Conservation (phyloP, 2,888 invertebrate genomes). For the Serrognathus titanus region DNA sequence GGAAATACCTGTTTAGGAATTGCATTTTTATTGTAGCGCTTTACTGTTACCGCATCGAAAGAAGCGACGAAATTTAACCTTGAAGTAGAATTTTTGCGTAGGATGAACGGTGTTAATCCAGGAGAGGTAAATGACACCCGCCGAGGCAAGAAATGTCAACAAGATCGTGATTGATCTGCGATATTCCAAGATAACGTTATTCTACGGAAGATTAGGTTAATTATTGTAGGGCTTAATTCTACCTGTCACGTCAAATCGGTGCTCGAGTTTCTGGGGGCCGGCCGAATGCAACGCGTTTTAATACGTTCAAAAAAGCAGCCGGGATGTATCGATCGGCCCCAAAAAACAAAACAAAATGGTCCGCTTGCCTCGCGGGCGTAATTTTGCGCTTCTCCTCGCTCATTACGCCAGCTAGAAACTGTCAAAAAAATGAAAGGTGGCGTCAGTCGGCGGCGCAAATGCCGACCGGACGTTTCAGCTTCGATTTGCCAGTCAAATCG, state of each 20-base stretch:
- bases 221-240: too few species aligned
- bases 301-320: too few species aligned
- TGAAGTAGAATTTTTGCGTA: slow-evolving; percentile 1
- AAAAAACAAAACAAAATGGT: too few species aligned
- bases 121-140: slow-evolving; percentile 4
- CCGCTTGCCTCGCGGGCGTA: too few species aligned
- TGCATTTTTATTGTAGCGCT: not conserved
- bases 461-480: slow-evolving; percentile 12
- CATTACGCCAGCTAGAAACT: too few species aligned
- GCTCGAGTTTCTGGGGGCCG: too few species aligned
- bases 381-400: too few species aligned
- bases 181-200: not conserved
- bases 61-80: not conserved
- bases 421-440: slow-evolving; percentile 10
- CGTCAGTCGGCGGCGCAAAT: slow-evolving; percentile 15
- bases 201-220: not conserved
- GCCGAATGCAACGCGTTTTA: too few species aligned
- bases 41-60: not conserved
- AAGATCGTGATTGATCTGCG: not conserved
- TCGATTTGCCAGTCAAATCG: slow-evolving; percentile 13
- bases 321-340: too few species aligned
- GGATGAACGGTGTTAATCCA: not conserved
- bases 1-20: slow-evolving; percentile 1
- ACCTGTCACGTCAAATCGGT: too few species aligned
- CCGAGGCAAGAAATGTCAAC: not conserved